phyloP scores from a whole-genome alignment of 2,888 invertebrate species.

The Erebia ligea region DNA sequence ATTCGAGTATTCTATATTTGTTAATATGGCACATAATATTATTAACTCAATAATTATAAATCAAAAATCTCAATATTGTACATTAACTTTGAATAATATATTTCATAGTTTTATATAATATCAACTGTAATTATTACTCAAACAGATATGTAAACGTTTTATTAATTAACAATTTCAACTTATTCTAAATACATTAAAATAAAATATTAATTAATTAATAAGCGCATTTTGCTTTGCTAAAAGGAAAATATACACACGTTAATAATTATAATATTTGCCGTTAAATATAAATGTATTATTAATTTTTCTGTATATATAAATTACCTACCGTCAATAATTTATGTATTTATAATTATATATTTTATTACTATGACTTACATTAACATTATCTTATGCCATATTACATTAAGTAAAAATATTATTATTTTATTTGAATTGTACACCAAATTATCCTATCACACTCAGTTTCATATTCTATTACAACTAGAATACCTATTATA shows the following conservation, averaged over 20 bases:
- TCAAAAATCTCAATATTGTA: not conserved
- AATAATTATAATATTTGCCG: no score
- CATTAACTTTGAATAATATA: not conserved
- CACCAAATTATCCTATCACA: not conserved
- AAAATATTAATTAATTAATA: not conserved
- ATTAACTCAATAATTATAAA: not conserved
- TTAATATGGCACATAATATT: conserved; percentile 9
- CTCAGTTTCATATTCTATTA: not conserved
- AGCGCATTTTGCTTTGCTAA: conserved; percentile 11
- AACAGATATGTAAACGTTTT: conserved; percentile 11
- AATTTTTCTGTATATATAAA: no score
- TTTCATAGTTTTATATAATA: not conserved
- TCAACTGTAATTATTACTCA: not conserved
- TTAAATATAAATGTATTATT: no score
- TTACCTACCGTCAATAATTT: no score
- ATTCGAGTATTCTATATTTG: not conserved
- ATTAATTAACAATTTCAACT: conserved; percentile 7
- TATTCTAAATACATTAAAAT: not conserved
- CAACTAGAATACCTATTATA: not conserved
- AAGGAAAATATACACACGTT: not conserved
- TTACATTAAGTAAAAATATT: not conserved
- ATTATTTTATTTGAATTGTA: not conserved
- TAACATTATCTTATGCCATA: not conserved
- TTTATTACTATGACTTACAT: not conserved
- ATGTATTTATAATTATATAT: no score